Evolutionary conservation across 2,888 invertebrate genomes (phyloP).

Genomic region (Fragum whitleyi): DNA sequence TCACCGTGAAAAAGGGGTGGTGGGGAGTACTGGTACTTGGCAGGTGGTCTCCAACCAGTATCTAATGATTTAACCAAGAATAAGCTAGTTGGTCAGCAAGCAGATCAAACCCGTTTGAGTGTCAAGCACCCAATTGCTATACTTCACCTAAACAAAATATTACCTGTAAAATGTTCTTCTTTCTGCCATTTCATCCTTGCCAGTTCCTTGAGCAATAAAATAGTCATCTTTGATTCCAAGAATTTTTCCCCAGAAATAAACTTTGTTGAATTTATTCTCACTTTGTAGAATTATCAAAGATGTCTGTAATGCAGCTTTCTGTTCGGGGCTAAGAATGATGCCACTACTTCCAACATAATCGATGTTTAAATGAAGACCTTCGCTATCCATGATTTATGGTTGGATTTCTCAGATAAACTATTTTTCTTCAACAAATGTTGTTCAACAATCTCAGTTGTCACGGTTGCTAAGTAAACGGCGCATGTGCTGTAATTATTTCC

Average conservation of each 20-base stretch:
- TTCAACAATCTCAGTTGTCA: conserved; percentile 16
- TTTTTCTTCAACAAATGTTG: neutral
- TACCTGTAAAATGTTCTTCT: conserved; percentile 92
- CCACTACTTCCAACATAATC: conserved; percentile 89
- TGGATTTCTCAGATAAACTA: neutral
- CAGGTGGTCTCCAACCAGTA: too few relatives aligned
- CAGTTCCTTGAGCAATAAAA: conserved; percentile 92
- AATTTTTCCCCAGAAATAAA: conserved; percentile 95
- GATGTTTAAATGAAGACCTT: conserved; percentile 86
- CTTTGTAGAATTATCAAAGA: conserved; percentile 92
- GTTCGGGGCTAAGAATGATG: conserved; percentile 90
- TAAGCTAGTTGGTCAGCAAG: too few relatives aligned
- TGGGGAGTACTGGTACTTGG: too few relatives aligned
- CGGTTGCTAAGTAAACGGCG: conserved; percentile 21
- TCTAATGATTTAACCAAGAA: too few relatives aligned
- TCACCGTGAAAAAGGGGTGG: too few relatives aligned
- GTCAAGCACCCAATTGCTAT: too few relatives aligned
- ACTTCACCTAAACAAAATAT: neutral
- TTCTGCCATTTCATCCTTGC: conserved; percentile 90
- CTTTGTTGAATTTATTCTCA: conserved; percentile 93
- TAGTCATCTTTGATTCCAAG: conserved; percentile 92
- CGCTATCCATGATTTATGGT: conserved; percentile 87
- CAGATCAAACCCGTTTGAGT: too few relatives aligned
- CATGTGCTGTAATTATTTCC: neutral
- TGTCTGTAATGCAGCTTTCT: conserved; percentile 89